Conservation (phyloP, 2,113 vertebrate species). For the Panthera uncia region DNA sequence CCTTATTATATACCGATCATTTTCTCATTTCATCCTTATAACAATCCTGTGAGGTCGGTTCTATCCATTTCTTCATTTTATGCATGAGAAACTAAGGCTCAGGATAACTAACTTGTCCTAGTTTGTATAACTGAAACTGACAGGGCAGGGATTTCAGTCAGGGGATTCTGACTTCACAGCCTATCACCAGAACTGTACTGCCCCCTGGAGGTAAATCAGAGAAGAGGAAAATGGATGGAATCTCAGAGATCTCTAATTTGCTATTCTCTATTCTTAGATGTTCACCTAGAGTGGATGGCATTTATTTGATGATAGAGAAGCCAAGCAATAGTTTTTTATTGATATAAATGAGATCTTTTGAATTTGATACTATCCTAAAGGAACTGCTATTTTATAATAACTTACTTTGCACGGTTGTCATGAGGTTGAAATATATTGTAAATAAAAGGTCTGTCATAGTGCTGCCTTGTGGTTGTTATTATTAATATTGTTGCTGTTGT, state of each 20-base stretch:
- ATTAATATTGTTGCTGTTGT: background rate
- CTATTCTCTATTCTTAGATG: background rate
- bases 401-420: background rate
- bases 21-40: slow-evolving; percentile 25
- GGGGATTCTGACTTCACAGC: background rate
- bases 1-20: background rate
- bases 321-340: background rate
- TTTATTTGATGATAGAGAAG: background rate
- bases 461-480: background rate
- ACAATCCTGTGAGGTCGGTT: background rate
- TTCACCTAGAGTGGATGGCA: background rate
- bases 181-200: background rate
- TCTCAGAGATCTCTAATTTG: background rate
- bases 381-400: background rate
- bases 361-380: slow-evolving; percentile 7
- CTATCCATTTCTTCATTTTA: slow-evolving; percentile 34
- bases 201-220: slow-evolving; percentile 46
- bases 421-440: background rate
- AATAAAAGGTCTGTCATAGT: background rate
- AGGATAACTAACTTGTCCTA: slow-evolving; percentile 2
- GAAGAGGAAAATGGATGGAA: background rate
- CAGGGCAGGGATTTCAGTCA: background rate
- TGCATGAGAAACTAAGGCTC: slow-evolving; percentile 7
- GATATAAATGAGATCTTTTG: background rate
- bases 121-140: background rate